A percentile compares a stretch with the other conserved stretches of the same genome.
Evolutionary conservation across 1,140 invertebrate species (phyloP).

Genomic region (Drosophila melanica): DNA sequence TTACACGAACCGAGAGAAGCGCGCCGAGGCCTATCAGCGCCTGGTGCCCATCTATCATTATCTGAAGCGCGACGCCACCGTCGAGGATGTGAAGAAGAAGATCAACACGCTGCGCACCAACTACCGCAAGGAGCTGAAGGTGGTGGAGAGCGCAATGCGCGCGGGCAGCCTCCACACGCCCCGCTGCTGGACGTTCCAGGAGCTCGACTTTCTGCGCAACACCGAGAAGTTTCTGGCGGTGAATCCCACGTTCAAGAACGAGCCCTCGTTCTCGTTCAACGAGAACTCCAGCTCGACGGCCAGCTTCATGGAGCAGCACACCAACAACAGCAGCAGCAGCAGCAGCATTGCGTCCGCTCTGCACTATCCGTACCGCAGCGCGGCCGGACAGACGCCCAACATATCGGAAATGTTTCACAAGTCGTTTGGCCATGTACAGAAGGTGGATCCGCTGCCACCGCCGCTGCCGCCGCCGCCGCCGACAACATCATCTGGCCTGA

Average conservation of each 20-base stretch:
- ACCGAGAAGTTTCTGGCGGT: constrained; percentile 79
- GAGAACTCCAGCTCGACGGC: constrained; percentile 66
- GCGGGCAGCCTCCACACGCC: constrained; percentile 70
- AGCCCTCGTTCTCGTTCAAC: constrained; percentile 61
- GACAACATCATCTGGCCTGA: constrained; percentile 13
- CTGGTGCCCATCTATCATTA: constrained; percentile 80
- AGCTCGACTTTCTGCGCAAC: constrained; percentile 76
- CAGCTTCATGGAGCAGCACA: constrained; percentile 58
- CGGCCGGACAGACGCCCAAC: constrained; percentile 60
- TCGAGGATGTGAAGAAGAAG: constrained; percentile 81
- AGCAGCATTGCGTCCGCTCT: neutral
- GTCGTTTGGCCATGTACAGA: constrained; percentile 67
- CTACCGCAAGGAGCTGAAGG: constrained; percentile 77
- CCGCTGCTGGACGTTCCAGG: constrained; percentile 79
- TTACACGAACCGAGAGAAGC: constrained; percentile 79
- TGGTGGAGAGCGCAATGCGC: constrained; percentile 72
- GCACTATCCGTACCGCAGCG: constrained; percentile 51
- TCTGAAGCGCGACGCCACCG: constrained; percentile 74
- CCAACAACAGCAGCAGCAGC: constrained; percentile 17
- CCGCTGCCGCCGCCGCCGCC: constrained; percentile 28
- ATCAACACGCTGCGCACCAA: constrained; percentile 79
- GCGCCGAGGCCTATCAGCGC: constrained; percentile 73
- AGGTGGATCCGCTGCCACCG: constrained; percentile 50
- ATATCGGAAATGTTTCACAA: constrained; percentile 81
- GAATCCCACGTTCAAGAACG: constrained; percentile 69